phyloP scores from a whole-genome alignment of 2,888 invertebrate genomes.

The Philereme transversata region DNA sequence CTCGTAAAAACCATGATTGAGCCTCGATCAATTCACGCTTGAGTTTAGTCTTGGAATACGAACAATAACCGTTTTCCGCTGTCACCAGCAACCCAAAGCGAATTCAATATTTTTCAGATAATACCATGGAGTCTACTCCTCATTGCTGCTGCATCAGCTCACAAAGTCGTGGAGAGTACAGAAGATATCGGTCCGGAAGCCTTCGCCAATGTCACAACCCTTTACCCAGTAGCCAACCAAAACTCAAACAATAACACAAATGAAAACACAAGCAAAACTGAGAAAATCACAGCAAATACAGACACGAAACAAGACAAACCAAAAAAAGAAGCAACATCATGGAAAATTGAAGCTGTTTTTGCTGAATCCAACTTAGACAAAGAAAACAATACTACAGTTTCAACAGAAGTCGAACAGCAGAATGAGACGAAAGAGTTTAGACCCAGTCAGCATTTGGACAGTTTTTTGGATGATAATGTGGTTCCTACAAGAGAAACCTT shows the following conservation, averaged over 20 bases:
- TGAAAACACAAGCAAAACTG: slow-evolving; percentile 14
- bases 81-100: not conserved
- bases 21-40: no score
- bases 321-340: slow-evolving; percentile 44
- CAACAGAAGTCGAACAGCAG: slow-evolving; percentile 41
- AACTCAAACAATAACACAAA: slow-evolving; percentile 33
- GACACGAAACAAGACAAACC: slow-evolving; percentile 29
- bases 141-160: slow-evolving; percentile 37
- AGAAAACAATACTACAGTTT: slow-evolving; percentile 37
- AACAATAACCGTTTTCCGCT: no score
- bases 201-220: slow-evolving; percentile 57
- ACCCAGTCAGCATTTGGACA: slow-evolving; percentile 80
- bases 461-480: slow-evolving; percentile 71
- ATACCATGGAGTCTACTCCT: slow-evolving; percentile 50
- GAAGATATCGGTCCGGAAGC: slow-evolving; percentile 47
- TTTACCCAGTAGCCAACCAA: slow-evolving; percentile 55
- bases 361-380: slow-evolving; percentile 48
- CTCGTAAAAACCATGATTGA: no score
- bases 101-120: slow-evolving; percentile 42
- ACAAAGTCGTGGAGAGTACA: slow-evolving; percentile 47
- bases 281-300: slow-evolving; percentile 22
- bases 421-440: slow-evolving; percentile 65
- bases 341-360: slow-evolving; percentile 62
- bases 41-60: no score
- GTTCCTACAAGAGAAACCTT: slow-evolving; percentile 43